Percentiles rank a stretch among this genome's conserved stretches.
phyloP scores from a whole-genome alignment of 2,797 vertebrate species.

The Hippopotamyrus pictus region DNA sequence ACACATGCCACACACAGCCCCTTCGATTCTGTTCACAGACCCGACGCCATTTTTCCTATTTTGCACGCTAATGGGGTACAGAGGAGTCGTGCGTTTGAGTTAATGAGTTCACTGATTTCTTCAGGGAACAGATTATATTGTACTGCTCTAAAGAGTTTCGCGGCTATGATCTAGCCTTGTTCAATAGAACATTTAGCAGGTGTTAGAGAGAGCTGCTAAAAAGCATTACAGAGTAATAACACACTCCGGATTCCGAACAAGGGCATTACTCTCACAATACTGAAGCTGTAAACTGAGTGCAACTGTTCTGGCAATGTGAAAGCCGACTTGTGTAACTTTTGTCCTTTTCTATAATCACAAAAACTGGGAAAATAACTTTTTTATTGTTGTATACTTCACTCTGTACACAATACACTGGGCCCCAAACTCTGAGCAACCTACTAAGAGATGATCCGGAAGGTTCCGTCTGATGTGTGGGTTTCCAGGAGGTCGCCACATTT shows the following conservation, averaged over 20 bases:
- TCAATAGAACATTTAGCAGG: not conserved
- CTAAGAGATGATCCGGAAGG: not conserved
- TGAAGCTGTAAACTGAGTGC: not conserved
- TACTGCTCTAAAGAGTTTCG: not conserved
- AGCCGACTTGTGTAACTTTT: conserved; percentile 13
- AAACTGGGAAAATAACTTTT: not conserved
- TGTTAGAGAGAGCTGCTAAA: not conserved
- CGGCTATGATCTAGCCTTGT: not conserved
- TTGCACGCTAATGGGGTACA: not conserved
- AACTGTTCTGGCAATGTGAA: conserved; percentile 6
- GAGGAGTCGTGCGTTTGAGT: not conserved
- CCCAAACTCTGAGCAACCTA: not conserved
- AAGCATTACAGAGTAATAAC: not conserved
- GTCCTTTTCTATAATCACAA: not conserved
- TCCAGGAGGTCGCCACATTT: not conserved
- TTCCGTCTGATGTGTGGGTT: not conserved
- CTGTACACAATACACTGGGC: not conserved
- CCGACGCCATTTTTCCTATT: not conserved
- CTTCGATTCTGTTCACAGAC: not conserved
- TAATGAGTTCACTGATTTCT: not conserved
- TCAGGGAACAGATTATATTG: conserved; percentile 1
- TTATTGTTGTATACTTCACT: not conserved
- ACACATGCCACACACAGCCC: not conserved
- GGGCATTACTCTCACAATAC: not conserved
- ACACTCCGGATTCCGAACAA: not conserved